Percentiles rank a stretch among this genome's conserved stretches.
Evolutionary conservation across 2,113 vertebrate species (phyloP).

Genomic region (Lethenteron reissneri): DNA sequence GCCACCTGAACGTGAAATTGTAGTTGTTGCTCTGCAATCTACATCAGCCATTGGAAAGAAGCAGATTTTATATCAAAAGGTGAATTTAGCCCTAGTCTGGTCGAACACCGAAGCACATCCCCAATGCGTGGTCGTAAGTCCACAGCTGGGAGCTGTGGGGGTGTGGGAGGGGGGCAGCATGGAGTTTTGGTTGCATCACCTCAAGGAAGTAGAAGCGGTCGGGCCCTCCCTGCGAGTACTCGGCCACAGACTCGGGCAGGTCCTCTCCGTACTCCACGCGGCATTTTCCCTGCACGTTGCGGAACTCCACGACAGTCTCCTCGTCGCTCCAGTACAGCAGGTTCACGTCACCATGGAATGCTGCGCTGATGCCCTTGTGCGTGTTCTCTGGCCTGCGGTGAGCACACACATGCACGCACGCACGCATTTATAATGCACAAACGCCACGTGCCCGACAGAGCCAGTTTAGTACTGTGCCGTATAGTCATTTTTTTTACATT

Average conservation of each 20-base stretch:
- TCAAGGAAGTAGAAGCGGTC: slow-evolving; percentile 87
- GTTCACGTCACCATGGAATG: slow-evolving; percentile 75
- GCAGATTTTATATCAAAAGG: too few relatives aligned
- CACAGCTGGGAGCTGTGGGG: too few relatives aligned
- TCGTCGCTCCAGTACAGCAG: slow-evolving; percentile 86
- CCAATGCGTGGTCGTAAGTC: too few relatives aligned
- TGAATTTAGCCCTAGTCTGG: too few relatives aligned
- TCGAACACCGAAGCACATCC: too few relatives aligned
- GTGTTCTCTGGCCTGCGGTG: slow-evolving; percentile 62
- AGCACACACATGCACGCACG: background rate
- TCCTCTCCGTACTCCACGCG: slow-evolving; percentile 63
- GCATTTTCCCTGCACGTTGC: slow-evolving; percentile 48
- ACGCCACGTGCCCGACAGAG: too few relatives aligned
- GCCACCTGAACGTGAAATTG: too few relatives aligned
- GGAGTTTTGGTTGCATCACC: slow-evolving; percentile 20
- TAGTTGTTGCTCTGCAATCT: too few relatives aligned
- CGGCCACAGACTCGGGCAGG: slow-evolving; percentile 41
- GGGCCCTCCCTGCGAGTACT: slow-evolving; percentile 35
- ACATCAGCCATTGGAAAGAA: too few relatives aligned
- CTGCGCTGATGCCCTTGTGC: slow-evolving; percentile 50
- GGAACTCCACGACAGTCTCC: slow-evolving; percentile 44
- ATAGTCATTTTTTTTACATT: too few relatives aligned
- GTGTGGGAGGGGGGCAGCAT: too few relatives aligned
- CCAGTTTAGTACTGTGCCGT: too few relatives aligned
- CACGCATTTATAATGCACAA: background rate